Percentiles rank a stretch among this genome's conserved stretches.
Evolutionary conservation across 2,888 invertebrate genomes (phyloP).

Genomic region (Heliothis peltigera): DNA sequence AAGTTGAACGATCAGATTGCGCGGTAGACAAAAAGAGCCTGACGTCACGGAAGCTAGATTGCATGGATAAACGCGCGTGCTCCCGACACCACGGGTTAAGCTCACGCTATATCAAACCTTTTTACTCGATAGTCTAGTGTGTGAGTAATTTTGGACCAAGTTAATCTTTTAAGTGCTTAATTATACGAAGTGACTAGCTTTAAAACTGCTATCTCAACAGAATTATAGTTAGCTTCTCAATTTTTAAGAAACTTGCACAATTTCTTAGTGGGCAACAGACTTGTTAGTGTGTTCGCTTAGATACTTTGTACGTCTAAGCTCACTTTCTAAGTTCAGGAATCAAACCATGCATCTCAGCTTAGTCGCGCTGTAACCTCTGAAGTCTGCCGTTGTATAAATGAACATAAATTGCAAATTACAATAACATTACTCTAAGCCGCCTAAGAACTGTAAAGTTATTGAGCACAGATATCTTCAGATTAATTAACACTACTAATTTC

Average conservation of each 20-base stretch:
- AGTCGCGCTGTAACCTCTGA: too few species aligned
- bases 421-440: slow-evolving; percentile 10
- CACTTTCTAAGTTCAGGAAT: neutral
- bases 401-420: too few species aligned
- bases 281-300: too few species aligned
- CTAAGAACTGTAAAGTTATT: slow-evolving; percentile 18
- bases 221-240: neutral
- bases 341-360: neutral
- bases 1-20: slow-evolving; percentile 83
- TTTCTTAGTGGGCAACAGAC: too few species aligned
- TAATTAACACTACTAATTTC: slow-evolving; percentile 59
- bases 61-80: slow-evolving; percentile 77
- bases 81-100: slow-evolving; percentile 69
- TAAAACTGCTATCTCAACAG: neutral
- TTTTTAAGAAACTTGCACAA: neutral
- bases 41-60: slow-evolving; percentile 77
- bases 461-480: slow-evolving; percentile 31
- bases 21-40: slow-evolving; percentile 73
- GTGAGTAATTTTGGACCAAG: slow-evolving; percentile 38
- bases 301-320: too few species aligned
- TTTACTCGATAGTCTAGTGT: slow-evolving; percentile 41
- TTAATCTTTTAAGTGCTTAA: slow-evolving; percentile 42
- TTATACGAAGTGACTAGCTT: slow-evolving; percentile 15
- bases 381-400: too few species aligned
- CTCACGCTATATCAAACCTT: slow-evolving; percentile 63